Evolutionary conservation across 35 echinoderm and acorn worm genomes (phyloP), one percentile per base, ranked within the genome.

Genomic region (Heliocidaris erythrogramma): DNA sequence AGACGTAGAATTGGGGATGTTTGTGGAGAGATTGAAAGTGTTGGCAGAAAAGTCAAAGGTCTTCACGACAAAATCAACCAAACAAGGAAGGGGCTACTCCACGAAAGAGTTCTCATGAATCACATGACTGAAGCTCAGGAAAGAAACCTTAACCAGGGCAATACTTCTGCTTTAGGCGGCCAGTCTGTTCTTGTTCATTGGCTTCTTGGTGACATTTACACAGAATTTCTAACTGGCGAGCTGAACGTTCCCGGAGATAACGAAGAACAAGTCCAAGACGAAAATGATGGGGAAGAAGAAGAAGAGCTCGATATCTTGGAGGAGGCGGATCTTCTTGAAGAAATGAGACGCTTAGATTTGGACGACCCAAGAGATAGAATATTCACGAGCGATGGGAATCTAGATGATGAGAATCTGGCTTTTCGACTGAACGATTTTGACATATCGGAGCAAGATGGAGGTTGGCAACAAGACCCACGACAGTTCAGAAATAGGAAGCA

Each of bases 271-370:
- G 29, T 53, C 49, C 89, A 78, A 52, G 59, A 94, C 13, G 95
- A 94, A 59, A 27, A 86, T 56, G 93, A 94, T 31, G 92, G 90
- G n/a, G 92, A 52, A 32, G 95, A 95, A 32, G 95, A 95, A 27
- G 89, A 95, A 93, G 59, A 95, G 47, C 69, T 96, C 17, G 91
- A 95, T n/a, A 90, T 96, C 85, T 61, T 65, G 6, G 96, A 97
- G 30, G 96, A 97, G 48, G 95, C 93, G 30, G 95, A 97, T 94
- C 16, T 91, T 27, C 21, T 94, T 49, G 86, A 94, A 27, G 96
- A 95, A 9, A 95, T 92, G 48, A 56, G 91, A 12, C 78, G 94
- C 31, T 47, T 96, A 32, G 88, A 94, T 50, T 48, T 97, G 61
- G 49, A 94, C 30, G 95, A 96, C 31, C 21, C 8, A 49, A 56